phyloP scores from a whole-genome alignment of 2,113 vertebrate genomes.

The Ranitomeya variabilis region DNA sequence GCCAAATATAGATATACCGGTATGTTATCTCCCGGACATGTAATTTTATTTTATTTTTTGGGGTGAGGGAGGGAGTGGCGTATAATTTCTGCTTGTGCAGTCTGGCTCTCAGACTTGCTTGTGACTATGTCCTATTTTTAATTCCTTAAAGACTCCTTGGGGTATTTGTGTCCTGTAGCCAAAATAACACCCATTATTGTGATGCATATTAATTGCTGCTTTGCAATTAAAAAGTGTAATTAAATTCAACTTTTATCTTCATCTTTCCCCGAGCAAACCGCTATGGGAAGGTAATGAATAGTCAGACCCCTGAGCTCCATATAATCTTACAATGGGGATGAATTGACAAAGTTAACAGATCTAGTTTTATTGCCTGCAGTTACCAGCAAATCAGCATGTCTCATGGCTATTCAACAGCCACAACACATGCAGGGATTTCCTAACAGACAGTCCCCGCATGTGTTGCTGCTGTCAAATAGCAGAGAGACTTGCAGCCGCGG shows the following conservation, averaged over 20 bases:
- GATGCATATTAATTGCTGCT: neutral
- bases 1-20: no score
- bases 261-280: neutral
- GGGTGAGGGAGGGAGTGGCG: no score
- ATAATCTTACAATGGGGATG: neutral
- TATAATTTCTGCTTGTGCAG: neutral
- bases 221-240: neutral
- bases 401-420: no score
- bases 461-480: no score
- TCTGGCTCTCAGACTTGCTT: neutral
- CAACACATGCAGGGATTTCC: no score
- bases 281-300: neutral
- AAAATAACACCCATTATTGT: neutral
- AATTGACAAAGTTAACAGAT: neutral
- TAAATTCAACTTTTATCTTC: neutral
- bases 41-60: neutral
- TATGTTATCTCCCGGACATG: neutral
- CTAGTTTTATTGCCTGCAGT: neutral
- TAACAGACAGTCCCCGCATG: no score
- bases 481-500: no score
- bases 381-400: neutral
- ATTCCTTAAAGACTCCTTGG: neutral
- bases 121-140: neutral
- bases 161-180: neutral
- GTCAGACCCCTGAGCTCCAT: neutral